Evolutionary conservation across 2,888 invertebrate species (phyloP).

Genomic region (Elmis aenea): DNA sequence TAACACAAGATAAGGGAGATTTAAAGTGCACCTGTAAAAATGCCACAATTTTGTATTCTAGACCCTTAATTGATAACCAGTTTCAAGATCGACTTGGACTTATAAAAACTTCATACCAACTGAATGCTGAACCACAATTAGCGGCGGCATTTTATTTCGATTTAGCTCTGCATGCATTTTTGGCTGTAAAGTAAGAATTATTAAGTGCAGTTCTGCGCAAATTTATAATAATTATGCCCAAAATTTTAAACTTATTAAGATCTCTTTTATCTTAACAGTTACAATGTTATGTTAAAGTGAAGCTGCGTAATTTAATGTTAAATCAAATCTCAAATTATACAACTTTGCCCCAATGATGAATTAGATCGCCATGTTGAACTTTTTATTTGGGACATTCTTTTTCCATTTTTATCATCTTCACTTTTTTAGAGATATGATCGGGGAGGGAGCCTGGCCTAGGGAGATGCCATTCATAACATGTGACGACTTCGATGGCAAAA

Average conservation of each 20-base stretch:
- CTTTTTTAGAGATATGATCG: slow-evolving; percentile 62
- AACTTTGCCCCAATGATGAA: no score
- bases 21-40: slow-evolving; percentile 71
- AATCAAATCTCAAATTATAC: no score
- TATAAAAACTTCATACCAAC: slow-evolving; percentile 65
- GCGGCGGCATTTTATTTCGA: slow-evolving; percentile 87
- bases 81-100: slow-evolving; percentile 66
- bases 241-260: no score
- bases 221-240: slow-evolving; percentile 1
- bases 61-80: slow-evolving; percentile 64
- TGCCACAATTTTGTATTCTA: slow-evolving; percentile 69
- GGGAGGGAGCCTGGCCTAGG: slow-evolving; percentile 68
- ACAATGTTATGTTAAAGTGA: no score
- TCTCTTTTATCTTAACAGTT: no score
- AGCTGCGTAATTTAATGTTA: no score
- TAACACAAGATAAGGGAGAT: slow-evolving; percentile 71
- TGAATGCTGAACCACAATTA: slow-evolving; percentile 69
- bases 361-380: no score
- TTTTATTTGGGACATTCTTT: no score
- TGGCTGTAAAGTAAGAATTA: slow-evolving; percentile 62
- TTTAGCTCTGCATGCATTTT: slow-evolving; percentile 65
- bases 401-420: no score
- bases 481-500: slow-evolving; percentile 72
- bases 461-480: slow-evolving; percentile 71
- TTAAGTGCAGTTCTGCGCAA: background rate